A percentile compares a stretch with the other conserved stretches of the same genome.
These are phyloP conservation scores for Ormyrus thymus DNA, from an alignment of 2,888 invertebrate species.

Conservation along the genomic window DNA sequence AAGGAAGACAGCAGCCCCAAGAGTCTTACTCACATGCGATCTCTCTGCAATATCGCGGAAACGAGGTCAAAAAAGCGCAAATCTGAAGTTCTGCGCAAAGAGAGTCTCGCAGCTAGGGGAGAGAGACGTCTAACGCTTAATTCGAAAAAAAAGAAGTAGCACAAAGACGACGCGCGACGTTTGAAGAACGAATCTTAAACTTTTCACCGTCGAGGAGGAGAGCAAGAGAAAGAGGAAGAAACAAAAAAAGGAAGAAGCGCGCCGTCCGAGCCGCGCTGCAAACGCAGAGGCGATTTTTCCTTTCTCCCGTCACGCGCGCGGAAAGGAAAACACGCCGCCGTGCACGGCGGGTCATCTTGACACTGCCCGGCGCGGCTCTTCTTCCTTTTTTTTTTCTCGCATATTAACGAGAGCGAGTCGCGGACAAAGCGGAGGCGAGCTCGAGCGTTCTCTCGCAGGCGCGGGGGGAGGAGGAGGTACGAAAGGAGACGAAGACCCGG, in stretches of 20 bases:
- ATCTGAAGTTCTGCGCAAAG: slow-evolving; percentile 42
- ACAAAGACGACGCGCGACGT: slow-evolving; percentile 1
- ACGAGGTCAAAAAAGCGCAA: slow-evolving; percentile 32
- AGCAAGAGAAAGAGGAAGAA: background rate
- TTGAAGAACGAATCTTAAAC: slow-evolving; percentile 36
- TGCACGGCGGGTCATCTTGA: slow-evolving; percentile 38
- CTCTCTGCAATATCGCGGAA: background rate
- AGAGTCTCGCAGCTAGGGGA: background rate
- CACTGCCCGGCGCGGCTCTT: slow-evolving; percentile 19
- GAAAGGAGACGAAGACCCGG: slow-evolving; percentile 64
- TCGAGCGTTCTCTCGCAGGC: slow-evolving; percentile 35
- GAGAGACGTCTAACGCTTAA: slow-evolving; percentile 2
- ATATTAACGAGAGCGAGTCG: slow-evolving; percentile 30
- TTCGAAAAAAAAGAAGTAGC: slow-evolving; percentile 8
- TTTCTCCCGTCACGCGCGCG: background rate
- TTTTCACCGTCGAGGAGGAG: slow-evolving; percentile 7
- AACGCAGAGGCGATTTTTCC: background rate
- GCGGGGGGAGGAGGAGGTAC: too few relatives aligned
- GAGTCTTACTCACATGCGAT: background rate
- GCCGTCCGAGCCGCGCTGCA: background rate
- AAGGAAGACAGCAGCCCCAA: background rate
- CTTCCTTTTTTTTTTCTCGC: slow-evolving; percentile 29
- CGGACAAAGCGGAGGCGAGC: slow-evolving; percentile 31
- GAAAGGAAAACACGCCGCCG: slow-evolving; percentile 10
- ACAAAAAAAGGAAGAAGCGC: background rate